A percentile compares a stretch with the other conserved stretches of the same genome.
These are phyloP conservation scores for Poeciliopsis infans DNA, from an alignment of 2,797 vertebrate species.

Conservation along the genomic window DNA sequence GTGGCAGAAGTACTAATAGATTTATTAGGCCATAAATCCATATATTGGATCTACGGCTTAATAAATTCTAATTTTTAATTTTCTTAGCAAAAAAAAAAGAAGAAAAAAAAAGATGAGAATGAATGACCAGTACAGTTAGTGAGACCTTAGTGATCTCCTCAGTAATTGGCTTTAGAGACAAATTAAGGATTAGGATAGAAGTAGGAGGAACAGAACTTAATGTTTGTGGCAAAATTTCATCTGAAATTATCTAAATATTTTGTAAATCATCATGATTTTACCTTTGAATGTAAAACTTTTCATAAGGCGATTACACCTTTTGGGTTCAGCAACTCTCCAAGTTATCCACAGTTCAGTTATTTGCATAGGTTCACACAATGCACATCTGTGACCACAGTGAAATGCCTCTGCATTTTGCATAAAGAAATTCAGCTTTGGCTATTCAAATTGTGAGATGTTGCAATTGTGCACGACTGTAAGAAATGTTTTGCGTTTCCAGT, in stretches of 20 bases:
- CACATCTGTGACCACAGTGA: conserved; percentile 61
- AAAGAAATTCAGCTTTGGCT: conserved; percentile 66
- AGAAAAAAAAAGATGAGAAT: not conserved
- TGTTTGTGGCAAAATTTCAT: not conserved
- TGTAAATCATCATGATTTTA: not conserved
- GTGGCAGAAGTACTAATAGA: no score
- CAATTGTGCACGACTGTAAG: conserved; percentile 46
- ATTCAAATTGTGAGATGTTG: conserved; percentile 71
- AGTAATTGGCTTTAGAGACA: not conserved
- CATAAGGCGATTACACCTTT: not conserved
- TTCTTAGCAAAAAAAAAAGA: not conserved
- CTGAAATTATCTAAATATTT: not conserved
- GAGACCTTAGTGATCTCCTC: not conserved
- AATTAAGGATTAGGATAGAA: not conserved
- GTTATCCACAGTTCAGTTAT: conserved; percentile 14
- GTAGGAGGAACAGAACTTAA: not conserved
- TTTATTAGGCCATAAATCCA: no score
- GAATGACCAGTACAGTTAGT: not conserved
- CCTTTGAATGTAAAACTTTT: not conserved
- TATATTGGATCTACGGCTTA: not conserved
- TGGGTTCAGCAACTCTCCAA: not conserved
- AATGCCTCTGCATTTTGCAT: conserved; percentile 72
- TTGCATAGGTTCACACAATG: conserved; percentile 58
- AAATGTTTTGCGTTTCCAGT: conserved; percentile 54
- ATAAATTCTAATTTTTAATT: not conserved